phyloP scores from a whole-genome alignment of 2,113 vertebrate genomes.

The Capreolus pygargus region DNA sequence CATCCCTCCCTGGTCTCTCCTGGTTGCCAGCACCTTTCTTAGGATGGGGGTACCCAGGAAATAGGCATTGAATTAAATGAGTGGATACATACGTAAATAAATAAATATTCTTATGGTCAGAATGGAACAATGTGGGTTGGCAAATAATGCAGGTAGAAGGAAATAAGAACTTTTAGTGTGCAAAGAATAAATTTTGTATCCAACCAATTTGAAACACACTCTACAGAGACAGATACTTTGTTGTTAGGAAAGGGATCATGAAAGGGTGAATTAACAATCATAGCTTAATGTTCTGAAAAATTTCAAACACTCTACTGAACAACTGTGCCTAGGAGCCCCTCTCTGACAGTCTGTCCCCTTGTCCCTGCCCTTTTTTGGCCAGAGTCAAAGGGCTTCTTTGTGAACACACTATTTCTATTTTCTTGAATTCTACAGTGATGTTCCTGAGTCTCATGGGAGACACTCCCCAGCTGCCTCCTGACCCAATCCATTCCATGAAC shows the following conservation, averaged over 20 bases:
- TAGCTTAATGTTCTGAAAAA: neutral
- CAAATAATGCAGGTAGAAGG: neutral
- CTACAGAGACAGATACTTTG: neutral
- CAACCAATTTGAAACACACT: neutral
- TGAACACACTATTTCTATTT: neutral
- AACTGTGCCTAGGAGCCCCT: neutral
- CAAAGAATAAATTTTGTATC: neutral
- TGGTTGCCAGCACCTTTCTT: neutral
- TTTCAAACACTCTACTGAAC: neutral
- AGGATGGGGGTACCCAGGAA: neutral
- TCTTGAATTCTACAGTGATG: neutral
- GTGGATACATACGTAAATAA: neutral
- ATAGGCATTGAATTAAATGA: neutral
- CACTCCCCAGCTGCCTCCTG: neutral
- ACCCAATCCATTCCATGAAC: neutral
- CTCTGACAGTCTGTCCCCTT: neutral
- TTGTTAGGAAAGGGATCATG: neutral
- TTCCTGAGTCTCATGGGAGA: neutral
- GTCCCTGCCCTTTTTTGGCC: neutral
- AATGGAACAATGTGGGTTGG: neutral
- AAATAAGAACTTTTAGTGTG: constrained; percentile 4
- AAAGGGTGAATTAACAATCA: neutral
- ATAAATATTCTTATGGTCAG: neutral
- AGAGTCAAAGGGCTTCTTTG: neutral
- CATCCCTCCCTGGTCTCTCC: neutral